Evolutionary conservation across 2,888 invertebrate genomes (phyloP).

Genomic region (Dryobota labecula): DNA sequence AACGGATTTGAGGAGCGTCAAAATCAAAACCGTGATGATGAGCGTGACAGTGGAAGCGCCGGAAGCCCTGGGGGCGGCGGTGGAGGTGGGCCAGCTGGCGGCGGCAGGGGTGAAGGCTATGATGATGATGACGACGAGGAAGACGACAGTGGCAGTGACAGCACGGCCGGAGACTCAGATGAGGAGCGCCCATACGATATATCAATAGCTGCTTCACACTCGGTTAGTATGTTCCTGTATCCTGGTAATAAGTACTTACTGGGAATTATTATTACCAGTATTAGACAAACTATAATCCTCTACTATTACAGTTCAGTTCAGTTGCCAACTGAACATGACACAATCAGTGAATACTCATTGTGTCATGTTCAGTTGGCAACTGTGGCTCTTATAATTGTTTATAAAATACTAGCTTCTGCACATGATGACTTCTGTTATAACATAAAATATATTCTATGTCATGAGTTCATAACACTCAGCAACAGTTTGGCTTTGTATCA

Average conservation of each 20-base stretch:
- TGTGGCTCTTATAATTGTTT: background rate
- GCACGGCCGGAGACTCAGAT: constrained; percentile 65
- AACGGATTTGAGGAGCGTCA: constrained; percentile 29
- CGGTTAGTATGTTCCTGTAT: constrained; percentile 77
- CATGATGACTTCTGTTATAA: background rate
- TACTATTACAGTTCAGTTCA: too few relatives aligned
- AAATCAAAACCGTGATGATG: constrained; percentile 21
- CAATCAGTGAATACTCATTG: too few relatives aligned
- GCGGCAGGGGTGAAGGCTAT: constrained; percentile 5
- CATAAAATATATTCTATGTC: background rate
- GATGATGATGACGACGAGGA: constrained; percentile 29
- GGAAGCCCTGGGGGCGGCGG: background rate
- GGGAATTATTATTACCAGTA: background rate
- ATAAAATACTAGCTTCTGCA: background rate
- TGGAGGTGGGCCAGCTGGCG: constrained; percentile 11
- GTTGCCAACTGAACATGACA: too few relatives aligned
- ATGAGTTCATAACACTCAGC: background rate
- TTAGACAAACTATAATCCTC: background rate
- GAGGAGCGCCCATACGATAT: constrained; percentile 80
- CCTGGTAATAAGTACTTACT: background rate
- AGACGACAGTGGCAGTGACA: constrained; percentile 28
- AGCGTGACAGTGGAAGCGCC: constrained; percentile 27
- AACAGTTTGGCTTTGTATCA: background rate
- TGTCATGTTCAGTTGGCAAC: background rate
- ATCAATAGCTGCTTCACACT: constrained; percentile 82